Base-by-base conservation (phyloP, 2,888 invertebrate species). In the Mesopsocus fuscifrons region DNA sequence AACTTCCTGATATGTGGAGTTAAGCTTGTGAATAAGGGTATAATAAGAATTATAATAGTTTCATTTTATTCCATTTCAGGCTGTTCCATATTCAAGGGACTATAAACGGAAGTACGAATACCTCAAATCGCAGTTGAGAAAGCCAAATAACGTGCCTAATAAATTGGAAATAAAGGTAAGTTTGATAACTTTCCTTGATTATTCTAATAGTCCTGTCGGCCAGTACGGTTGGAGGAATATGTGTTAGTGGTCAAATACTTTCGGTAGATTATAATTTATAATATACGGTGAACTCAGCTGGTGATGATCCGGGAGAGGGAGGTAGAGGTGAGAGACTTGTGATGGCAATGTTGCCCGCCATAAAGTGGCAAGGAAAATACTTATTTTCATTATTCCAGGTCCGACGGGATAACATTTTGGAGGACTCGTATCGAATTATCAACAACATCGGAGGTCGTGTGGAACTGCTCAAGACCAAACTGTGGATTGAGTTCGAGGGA, bases 91-190 rank as follows among this genome's bases (percentile, higher is more conserved):
- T 68, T 95, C 95, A 40, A 73, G 95, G 57, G 95, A 97, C 68
- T 98, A 97, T 66, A 97, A 97, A 64, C 75, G 92, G 55, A 98
- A 98, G 66, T 97, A 97, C 64, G 95, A 97, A 65, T 97, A 92
- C 64, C 80, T 98, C 65, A 91, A 95, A 66, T 82, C 82, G 48
- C 94, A 94, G 60, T 72, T 98, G 51, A 82, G 91, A 58, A 92
- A 92, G 65, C 94, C 95, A 52, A 83, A 77, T 53, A 92, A 92
- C 65, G 87, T 92, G 57, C 92, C 94, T 50, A 95, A 91, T 62
- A 97, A 97, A 67, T 87, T 95, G 64, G 97, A 97, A 68, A 87
- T 98, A 56, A 92, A 92, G 66, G 80, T 87, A 46, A 49, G 53
- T 38, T 9, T 38, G 4, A 38, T 5, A 21, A 38, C 18, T 18